phyloP scores from a whole-genome alignment of 2,888 invertebrate species.

The Alviniconcha strummeri region DNA sequence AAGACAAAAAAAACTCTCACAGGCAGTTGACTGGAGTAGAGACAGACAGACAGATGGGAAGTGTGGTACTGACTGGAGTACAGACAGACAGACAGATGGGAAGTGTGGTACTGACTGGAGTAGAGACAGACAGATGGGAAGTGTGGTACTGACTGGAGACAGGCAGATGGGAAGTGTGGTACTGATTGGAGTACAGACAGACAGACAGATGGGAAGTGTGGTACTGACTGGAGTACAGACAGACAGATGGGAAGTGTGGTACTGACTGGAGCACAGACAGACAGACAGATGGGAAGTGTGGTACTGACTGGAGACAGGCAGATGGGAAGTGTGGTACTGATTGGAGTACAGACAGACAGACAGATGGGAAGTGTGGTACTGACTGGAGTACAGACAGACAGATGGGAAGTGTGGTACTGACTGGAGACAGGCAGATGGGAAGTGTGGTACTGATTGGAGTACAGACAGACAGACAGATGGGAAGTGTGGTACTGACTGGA shows the following conservation, averaged over 20 bases:
- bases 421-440: too few species aligned
- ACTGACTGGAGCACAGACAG: too few species aligned
- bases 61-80: neutral
- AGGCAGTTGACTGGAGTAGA: too few species aligned
- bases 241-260: neutral
- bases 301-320: neutral
- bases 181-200: neutral
- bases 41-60: too few species aligned
- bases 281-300: neutral
- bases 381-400: too few species aligned
- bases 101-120: neutral
- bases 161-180: neutral
- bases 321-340: neutral
- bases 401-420: too few species aligned
- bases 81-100: neutral
- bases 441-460: neutral
- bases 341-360: neutral
- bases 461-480: neutral
- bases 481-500: neutral
- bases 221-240: neutral
- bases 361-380: too few species aligned
- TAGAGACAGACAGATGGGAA: neutral
- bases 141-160: slow-evolving; percentile 37
- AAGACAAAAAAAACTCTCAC: too few species aligned
- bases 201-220: neutral